Conservation (phyloP, 2,797 vertebrate species). For the Zalophus californianus region DNA sequence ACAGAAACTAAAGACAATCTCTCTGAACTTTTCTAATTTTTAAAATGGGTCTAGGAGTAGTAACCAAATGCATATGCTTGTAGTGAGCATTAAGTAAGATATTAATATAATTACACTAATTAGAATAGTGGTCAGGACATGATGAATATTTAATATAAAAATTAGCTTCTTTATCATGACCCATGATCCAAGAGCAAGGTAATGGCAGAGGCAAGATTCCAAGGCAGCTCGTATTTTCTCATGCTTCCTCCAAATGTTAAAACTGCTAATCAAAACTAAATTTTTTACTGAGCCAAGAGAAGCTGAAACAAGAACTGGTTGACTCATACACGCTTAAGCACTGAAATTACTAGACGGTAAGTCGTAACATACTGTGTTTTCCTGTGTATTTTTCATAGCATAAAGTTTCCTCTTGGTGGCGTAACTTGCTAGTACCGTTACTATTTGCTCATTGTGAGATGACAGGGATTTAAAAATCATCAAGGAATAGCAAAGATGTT, state of each 20-base stretch:
- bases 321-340: not conserved
- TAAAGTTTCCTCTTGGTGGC: not conserved
- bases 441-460: not conserved
- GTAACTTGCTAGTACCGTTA: not conserved
- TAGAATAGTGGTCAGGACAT: not conserved
- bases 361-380: not conserved
- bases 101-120: not conserved
- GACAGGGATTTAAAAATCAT: constrained; percentile 49
- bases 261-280: not conserved
- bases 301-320: not conserved
- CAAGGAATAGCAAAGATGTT: constrained; percentile 44
- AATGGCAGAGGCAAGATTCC: not conserved
- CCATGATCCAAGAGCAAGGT: not conserved
- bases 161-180: not conserved
- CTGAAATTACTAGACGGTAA: not conserved
- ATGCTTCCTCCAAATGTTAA: not conserved
- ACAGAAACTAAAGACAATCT: not conserved
- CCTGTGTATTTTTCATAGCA: not conserved
- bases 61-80: not conserved
- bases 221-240: not conserved
- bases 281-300: not conserved
- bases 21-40: not conserved
- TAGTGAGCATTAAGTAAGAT: not conserved
- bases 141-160: not conserved
- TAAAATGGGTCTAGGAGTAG: not conserved